A percentile compares a stretch with the other conserved stretches of the same genome.
These are phyloP conservation scores for Hoplostethus mediterraneus DNA, from an alignment of 2,797 vertebrate species.

Conservation along the genomic window DNA sequence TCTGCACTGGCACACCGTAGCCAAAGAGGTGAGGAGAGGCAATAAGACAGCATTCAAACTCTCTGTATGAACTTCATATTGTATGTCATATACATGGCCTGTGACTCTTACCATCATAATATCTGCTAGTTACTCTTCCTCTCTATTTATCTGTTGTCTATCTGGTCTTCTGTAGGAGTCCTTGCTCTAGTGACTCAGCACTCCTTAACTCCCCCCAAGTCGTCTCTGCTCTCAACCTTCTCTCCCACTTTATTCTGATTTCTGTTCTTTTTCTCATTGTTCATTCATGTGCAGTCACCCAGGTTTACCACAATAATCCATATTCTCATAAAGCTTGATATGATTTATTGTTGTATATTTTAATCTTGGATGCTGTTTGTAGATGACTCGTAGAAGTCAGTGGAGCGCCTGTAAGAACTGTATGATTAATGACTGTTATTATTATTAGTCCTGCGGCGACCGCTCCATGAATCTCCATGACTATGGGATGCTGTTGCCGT, in stretches of 20 bases:
- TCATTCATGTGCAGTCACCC: background rate
- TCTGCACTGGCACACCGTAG: slow-evolving; percentile 98
- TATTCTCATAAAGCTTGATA: slow-evolving; percentile 1
- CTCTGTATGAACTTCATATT: background rate
- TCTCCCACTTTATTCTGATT: slow-evolving; percentile 11
- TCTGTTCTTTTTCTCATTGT: background rate
- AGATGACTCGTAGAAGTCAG: background rate
- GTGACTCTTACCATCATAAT: background rate
- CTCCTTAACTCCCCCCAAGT: slow-evolving; percentile 7
- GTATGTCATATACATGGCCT: no score
- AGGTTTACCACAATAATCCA: background rate
- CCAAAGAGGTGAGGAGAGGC: slow-evolving; percentile 91
- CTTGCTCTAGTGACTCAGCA: slow-evolving; percentile 27
- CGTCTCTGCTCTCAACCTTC: background rate
- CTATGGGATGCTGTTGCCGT: slow-evolving; percentile 97
- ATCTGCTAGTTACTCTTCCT: background rate
- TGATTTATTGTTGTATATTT: slow-evolving; percentile 3
- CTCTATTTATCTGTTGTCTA: background rate
- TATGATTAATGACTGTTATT: slow-evolving; percentile 32
- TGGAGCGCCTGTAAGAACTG: background rate
- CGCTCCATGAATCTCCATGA: slow-evolving; percentile 95
- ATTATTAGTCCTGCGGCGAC: slow-evolving; percentile 93
- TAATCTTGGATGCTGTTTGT: slow-evolving; percentile 14
- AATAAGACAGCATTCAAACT: background rate
- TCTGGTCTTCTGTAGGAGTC: slow-evolving; percentile 1